These are phyloP conservation scores for Rhinella marina DNA, from an alignment of 2,797 vertebrate species.

Conservation along the genomic window DNA sequence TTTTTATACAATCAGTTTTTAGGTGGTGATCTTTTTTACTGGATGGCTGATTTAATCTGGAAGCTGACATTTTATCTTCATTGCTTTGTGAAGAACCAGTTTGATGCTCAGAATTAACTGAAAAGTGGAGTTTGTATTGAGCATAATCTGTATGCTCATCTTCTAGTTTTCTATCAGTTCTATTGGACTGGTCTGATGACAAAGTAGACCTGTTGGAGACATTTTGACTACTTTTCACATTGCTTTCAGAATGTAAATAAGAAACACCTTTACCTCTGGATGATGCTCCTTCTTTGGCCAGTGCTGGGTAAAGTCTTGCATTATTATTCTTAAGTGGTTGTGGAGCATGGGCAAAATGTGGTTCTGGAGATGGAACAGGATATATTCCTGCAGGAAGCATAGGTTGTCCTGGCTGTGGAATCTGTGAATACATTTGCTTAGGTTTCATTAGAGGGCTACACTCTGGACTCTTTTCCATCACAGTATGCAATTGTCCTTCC, in stretches of 20 bases:
- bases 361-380: constrained; percentile 84
- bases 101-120: constrained; percentile 62
- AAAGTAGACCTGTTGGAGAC: constrained; percentile 64
- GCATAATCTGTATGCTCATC: constrained; percentile 68
- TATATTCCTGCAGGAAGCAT: constrained; percentile 84
- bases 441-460: constrained; percentile 88
- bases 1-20: constrained; percentile 66
- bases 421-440: constrained; percentile 77
- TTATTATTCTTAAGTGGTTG: constrained; percentile 69
- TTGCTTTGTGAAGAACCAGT: constrained; percentile 57
- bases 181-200: constrained; percentile 63
- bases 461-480: constrained; percentile 93
- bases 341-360: constrained; percentile 85
- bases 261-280: constrained; percentile 21
- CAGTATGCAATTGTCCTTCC: constrained; percentile 90
- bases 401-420: constrained; percentile 78
- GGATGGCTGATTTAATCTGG: constrained; percentile 63
- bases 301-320: constrained; percentile 78
- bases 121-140: constrained; percentile 72
- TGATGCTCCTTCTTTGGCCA: constrained; percentile 80
- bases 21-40: constrained; percentile 54
- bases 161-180: constrained; percentile 69
- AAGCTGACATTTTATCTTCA: constrained; percentile 68
- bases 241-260: constrained; percentile 41
- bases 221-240: constrained; percentile 84